Percentiles rank a stretch among this genome's conserved stretches.
phyloP scores from a whole-genome alignment of 2,888 invertebrate species.

The Melangyna quadrimaculata region DNA sequence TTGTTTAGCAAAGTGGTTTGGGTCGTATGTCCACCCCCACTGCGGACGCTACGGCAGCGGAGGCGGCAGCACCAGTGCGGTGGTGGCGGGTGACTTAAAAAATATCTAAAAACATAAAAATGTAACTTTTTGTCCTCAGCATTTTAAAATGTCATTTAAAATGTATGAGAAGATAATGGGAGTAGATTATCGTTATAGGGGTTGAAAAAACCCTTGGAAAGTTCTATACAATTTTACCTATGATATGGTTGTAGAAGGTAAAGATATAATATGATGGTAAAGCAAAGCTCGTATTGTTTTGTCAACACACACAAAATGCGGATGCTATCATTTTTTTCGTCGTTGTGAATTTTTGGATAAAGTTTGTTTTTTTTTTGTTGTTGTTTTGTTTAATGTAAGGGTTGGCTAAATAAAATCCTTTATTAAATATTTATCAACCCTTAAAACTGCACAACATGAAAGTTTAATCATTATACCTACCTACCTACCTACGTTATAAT shows the following conservation, averaged over 20 bases:
- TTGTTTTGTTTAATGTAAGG: constrained; percentile 36
- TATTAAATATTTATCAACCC: constrained; percentile 55
- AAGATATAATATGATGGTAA: neutral
- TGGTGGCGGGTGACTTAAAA: neutral
- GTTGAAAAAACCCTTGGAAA: constrained; percentile 68
- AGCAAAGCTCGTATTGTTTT: constrained; percentile 53
- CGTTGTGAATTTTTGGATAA: constrained; percentile 18
- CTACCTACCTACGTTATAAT: neutral
- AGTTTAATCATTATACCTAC: constrained; percentile 45
- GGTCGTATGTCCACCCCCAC: neutral
- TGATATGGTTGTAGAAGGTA: neutral
- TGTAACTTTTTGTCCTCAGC: constrained; percentile 60
- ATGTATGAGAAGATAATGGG: constrained; percentile 69
- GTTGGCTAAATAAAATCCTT: constrained; percentile 67
- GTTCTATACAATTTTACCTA: constrained; percentile 19
- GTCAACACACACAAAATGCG: constrained; percentile 52
- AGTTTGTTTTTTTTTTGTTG: constrained; percentile 16
- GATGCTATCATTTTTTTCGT: constrained; percentile 25
- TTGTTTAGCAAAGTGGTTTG: constrained; percentile 11
- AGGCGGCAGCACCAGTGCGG: no score
- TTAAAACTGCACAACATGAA: constrained; percentile 63
- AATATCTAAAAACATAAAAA: constrained; percentile 42
- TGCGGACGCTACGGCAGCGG: neutral
- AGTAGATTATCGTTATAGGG: constrained; percentile 71
- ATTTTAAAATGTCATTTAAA: constrained; percentile 70